Base-by-base conservation (phyloP, 23 tunicate genomes). In the Trididemnum nubilum region DNA sequence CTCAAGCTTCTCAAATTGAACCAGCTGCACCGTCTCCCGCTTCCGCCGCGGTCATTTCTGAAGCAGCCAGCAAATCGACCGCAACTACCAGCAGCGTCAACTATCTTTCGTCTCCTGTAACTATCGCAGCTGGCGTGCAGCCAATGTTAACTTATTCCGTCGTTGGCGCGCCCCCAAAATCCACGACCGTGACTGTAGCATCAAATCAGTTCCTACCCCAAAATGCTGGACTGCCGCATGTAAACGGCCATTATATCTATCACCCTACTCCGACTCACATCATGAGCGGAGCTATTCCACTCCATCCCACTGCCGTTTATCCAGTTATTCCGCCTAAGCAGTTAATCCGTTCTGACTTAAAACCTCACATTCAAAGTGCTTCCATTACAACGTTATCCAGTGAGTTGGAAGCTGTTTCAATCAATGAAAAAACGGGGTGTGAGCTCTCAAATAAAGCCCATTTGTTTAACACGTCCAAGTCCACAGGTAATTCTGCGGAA, bases 91-190 rank as follows among this genome's bases (percentile, higher is more conserved):
- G 7, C 7, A 38, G 19, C 30, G 29, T 23, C 28, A 73, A 12
- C 32, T 38, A 2, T 38, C 21, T 77, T 54, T 3, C 81, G 4
- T 19, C 81, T 2, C 67, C 81, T 1, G 81, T 54, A 1, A 82
- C 90, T 33, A 32, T 83, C 22, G 32, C 94, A 2, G 44, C 86
- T 15, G 79, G 85, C 0, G 76, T 84, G 34, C 97, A 85, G 63
- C 97, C 97, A 0, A 81, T 85, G 23, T 79, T 91, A 0, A 91
- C 97, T 0, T 91, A 91, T 78, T 85, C 97, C 0, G 79, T 91
- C 21, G 73, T 81, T 19, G 82, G 80, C 2, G 81, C 74, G 50
- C 84, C 83, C 7, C 90, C 90, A 18, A 78, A 85, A 50, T 66
- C 83, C 27, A 39, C 81, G 2, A 0, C 87, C 0, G 63, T 85